These are phyloP conservation scores for Cryptus viduatorius DNA, from an alignment of 2,888 invertebrate genomes.

Conservation along the genomic window DNA sequence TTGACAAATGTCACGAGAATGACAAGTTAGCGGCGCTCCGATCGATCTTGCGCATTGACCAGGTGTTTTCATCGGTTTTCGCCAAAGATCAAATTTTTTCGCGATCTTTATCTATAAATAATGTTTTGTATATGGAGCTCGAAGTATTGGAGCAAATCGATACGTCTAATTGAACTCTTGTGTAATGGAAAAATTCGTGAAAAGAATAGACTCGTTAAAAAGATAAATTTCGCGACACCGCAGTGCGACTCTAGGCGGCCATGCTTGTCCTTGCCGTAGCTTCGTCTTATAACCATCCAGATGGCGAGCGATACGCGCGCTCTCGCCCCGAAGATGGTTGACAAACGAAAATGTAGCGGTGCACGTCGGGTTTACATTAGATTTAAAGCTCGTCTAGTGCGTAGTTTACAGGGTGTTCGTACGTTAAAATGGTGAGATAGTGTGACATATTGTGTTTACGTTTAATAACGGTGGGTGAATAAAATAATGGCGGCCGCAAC, in stretches of 20 bases:
- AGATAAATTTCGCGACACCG: background rate
- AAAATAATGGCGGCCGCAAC: slow-evolving; percentile 80
- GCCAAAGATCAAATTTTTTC: background rate
- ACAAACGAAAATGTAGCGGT: slow-evolving; percentile 84
- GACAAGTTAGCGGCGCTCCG: slow-evolving; percentile 68
- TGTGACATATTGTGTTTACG: slow-evolving; percentile 63
- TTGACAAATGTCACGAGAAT: slow-evolving; percentile 73
- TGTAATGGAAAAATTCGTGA: background rate
- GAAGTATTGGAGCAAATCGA: background rate
- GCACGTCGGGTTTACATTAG: slow-evolving; percentile 83
- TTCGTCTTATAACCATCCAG: slow-evolving; percentile 69
- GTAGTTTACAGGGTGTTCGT: slow-evolving; percentile 78
- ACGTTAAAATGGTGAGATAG: slow-evolving; percentile 82
- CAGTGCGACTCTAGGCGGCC: slow-evolving; percentile 28
- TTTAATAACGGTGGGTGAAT: slow-evolving; percentile 64
- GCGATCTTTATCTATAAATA: background rate
- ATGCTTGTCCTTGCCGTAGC: slow-evolving; percentile 54
- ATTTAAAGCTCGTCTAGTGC: slow-evolving; percentile 81
- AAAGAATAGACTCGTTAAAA: background rate
- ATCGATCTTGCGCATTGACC: slow-evolving; percentile 60
- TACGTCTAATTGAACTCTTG: background rate
- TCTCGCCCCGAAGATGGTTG: slow-evolving; percentile 81
- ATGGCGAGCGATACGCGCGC: slow-evolving; percentile 76
- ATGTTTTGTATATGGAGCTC: background rate
- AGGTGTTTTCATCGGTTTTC: background rate